Evolutionary conservation across 2,888 invertebrate species (phyloP), one percentile per base, ranked within the genome.

Genomic region (Sarcophaga variegata): DNA sequence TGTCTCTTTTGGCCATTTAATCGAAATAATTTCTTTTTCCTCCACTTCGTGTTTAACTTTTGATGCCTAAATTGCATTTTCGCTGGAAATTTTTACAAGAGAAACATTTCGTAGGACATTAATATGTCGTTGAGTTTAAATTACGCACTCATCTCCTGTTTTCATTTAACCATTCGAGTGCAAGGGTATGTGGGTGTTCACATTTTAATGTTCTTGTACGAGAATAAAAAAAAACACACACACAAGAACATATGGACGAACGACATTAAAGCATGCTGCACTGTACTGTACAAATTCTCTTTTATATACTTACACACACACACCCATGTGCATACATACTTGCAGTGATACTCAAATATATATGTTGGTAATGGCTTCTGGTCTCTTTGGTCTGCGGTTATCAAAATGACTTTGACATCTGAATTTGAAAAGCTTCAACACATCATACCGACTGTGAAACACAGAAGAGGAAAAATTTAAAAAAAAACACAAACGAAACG

Each of bases 391-490:
- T 81, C 76, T 86, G 83, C 83, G 83, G 83, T 81, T 86, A 83
- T 86, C 71, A 74, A 86, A 84, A 83, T 74, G 80, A 83, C 83
- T 83, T 86, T 86, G 83, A 83, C 83, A 86, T 86, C 83, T 86
- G 86, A 77, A 86, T 86, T 83, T 83, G 83, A 71, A 80, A 74
- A 78, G 81, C 45, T 80, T 80, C 83, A 83, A 72, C 76, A 83
- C 79, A 79, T 86, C 75, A 75, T 27, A 54, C 4, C 22, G 22
- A 54, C 54, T 37, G 37, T 37, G 54, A 54, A 54, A 54, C 4
- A 22, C 14, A 45, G 47, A 37, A 37, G 37, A 37, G 37, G 37
- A 37, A 37, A 37, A 10, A 10, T 10, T 10, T 10, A 37, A 37
- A 8, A 37, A 37, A 37, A 8, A 37, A 37, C n/a, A 8, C 8